Evolutionary conservation across 2,113 vertebrate genomes (phyloP), one percentile per base, ranked within the genome.

Genomic region (Leptocoma aspasia): DNA sequence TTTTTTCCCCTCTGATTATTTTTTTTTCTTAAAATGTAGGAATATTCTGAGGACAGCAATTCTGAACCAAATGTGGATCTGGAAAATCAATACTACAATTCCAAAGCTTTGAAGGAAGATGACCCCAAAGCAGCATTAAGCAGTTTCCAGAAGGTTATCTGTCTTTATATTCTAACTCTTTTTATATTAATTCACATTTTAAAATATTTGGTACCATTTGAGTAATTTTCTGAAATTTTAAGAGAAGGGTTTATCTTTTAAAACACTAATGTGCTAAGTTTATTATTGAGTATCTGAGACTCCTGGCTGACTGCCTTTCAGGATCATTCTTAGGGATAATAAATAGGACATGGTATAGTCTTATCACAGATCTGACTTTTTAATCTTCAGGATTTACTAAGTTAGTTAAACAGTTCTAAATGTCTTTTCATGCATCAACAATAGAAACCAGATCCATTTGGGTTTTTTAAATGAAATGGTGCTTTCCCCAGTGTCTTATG

Each of bases 11-110:
- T 54, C 59, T 76, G 27, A 20, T 71, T 52, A 14, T 27, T 60
- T 23, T 44, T 33, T 39, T 49, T 47, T 14, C 35, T 72, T 52
- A 88, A 95, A 86, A 94, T 82, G 39, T 70, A 99, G 99, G 99
- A 99, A 96, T 99, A 99, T 95, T 99, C 99, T 47, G 99, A 99
- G 97, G 99, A 99, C 97, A 99, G 99, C 96, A 99, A 99, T 96
- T 99, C 99, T 33, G 99, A 99, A 95, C 99, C 99, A 54, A 99
- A 99, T 96, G 99, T 99, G 96, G 99, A 99, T 98, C 98, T 99
- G 98, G 99, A 99, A 98, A 99, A 99, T 97, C 99, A 99, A 94
- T 99, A 99, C 97, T 99, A 99, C 97, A 99, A 99, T 97, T 99
- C 99, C 85, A 99, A 99, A 99, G 99, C 99, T 45, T 97, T 99